Evolutionary conservation across 2,113 vertebrate genomes (phyloP), one percentile per base, ranked within the genome.

Genomic region (Laticauda laticaudata): DNA sequence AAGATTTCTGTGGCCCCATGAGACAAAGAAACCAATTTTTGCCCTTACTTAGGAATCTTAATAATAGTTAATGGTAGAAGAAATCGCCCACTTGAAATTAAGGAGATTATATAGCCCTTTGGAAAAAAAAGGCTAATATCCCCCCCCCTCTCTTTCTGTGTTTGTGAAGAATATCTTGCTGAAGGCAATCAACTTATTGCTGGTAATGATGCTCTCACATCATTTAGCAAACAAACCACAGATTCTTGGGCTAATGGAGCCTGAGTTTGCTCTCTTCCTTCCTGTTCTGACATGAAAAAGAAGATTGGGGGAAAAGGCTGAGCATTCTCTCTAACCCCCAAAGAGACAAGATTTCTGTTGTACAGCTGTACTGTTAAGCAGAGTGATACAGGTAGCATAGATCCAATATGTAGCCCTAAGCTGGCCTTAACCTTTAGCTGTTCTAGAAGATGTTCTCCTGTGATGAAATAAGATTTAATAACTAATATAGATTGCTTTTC

Each of bases 11-110:
- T 23, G 0, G 0, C 54, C 91, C 91, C 89, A 90, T 0, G 1
- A 88, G 92, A 93, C 48, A 51, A 29, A 39, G 51, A 34, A 61
- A 57, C 15, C 86, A 92, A 92, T 39, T 20, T 45, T 57, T 93
- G 59, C 3, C 90, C 88, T 93, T 75, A 23, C 0, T 0, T 93
- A 57, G 55, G 43, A 75, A 92, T 92, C 20, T 85, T 23, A 48
- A n/a, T 53, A 26, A 91, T 12, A 91, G 18, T 20, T 92, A 86
- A 88, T 81, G 53, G 53, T 90, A 94, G 57, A 0, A 92, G 87
- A 94, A 91, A 93, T 43, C 51, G 45, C 56, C 64, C 89, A 34
- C 43, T 93, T 81, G 29, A 87, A 90, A 11, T 0, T 4, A 0
- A 75, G 0, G 26, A 39, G 51, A 92, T 39, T 93, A 94, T 94